Percentiles rank a stretch among this genome's conserved stretches.
Evolutionary conservation across 2,797 vertebrate genomes (phyloP).

Genomic region (Sebastes hubbsi): DNA sequence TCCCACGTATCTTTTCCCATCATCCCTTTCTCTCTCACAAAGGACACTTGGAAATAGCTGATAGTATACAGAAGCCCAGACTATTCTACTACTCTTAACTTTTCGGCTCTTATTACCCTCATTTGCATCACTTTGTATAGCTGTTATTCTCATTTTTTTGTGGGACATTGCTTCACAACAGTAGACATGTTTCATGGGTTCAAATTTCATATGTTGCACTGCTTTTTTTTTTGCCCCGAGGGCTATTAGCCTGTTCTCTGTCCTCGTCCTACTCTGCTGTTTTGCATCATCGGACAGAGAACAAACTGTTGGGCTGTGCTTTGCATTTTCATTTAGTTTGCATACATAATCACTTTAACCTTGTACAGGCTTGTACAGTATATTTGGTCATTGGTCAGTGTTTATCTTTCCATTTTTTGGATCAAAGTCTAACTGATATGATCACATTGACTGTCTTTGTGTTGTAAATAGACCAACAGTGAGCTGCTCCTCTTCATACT

Average conservation of each 20-base stretch:
- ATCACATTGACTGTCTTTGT: neutral
- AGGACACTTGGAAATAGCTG: constrained; percentile 6
- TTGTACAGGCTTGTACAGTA: neutral
- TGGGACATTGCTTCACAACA: neutral
- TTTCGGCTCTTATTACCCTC: constrained; percentile 18
- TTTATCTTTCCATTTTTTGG: neutral
- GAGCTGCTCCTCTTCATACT: constrained; percentile 19
- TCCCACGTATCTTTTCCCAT: constrained; percentile 30
- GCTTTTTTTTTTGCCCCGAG: constrained; percentile 12
- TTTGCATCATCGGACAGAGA: constrained; percentile 23
- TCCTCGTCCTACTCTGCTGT: neutral
- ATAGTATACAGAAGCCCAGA: constrained; percentile 2
- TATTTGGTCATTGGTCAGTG: neutral
- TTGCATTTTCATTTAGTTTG: constrained; percentile 28
- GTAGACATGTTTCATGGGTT: constrained; percentile 25
- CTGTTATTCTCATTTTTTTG: constrained; percentile 34
- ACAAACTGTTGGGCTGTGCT: neutral
- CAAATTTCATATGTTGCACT: constrained; percentile 17
- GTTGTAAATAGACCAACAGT: neutral
- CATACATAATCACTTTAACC: neutral
- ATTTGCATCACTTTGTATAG: constrained; percentile 16
- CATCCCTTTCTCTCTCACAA: constrained; percentile 39
- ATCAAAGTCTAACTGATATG: neutral
- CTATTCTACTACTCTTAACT: constrained; percentile 17
- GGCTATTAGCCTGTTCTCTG: neutral